Evolutionary conservation across 2,888 invertebrate species (phyloP).

Genomic region (Agrotis puta): DNA sequence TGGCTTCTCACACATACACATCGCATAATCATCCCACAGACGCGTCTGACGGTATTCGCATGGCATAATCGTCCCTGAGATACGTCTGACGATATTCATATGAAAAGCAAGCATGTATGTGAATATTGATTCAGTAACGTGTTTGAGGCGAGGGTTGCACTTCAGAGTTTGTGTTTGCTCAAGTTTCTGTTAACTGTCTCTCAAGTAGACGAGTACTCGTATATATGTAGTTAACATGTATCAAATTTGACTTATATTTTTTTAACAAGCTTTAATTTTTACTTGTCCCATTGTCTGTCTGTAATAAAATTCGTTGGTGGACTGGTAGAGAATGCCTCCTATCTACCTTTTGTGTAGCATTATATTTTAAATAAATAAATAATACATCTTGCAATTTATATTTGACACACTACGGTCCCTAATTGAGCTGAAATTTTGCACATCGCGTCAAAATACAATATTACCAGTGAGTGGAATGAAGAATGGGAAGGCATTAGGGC

Average conservation of each 20-base stretch:
- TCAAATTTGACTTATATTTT: not conserved
- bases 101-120: not conserved
- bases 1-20: no score
- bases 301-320: no score
- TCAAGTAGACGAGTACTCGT: not conserved
- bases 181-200: slow-evolving; percentile 12
- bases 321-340: no score
- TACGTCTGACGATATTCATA: slow-evolving; percentile 10
- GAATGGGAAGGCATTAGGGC: no score
- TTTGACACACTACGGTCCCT: no score
- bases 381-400: no score
- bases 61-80: slow-evolving; percentile 19
- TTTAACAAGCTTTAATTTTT: not conserved
- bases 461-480: no score
- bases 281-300: no score
- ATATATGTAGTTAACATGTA: not conserved
- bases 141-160: not conserved
- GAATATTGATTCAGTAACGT: slow-evolving; percentile 22
- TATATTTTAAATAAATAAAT: no score
- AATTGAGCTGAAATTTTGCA: no score
- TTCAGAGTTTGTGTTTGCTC: slow-evolving; percentile 20
- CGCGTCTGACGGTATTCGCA: slow-evolving; percentile 11
- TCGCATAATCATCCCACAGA: slow-evolving; percentile 20
- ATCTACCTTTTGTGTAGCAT: no score
- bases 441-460: no score